phyloP scores from a whole-genome alignment of 2,797 vertebrate species.

The Lepus oiostolus region DNA sequence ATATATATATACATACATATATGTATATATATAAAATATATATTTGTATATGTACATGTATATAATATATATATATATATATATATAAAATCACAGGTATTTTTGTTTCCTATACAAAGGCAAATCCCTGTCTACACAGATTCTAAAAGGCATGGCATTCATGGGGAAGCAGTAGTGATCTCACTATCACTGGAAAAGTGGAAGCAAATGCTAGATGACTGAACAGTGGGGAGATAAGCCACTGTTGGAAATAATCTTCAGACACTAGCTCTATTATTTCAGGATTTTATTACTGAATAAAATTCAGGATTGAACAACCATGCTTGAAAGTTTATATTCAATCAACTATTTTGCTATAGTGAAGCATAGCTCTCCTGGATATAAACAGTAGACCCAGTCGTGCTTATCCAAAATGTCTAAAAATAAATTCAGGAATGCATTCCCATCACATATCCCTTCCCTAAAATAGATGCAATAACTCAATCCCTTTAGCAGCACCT shows the following conservation, averaged over 20 bases:
- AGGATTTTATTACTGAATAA: not conserved
- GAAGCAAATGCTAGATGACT: not conserved
- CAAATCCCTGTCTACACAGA: not conserved
- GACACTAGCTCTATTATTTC: not conserved
- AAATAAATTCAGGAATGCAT: not conserved
- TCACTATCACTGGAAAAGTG: not conserved
- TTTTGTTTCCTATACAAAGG: not conserved
- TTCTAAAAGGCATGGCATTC: not conserved
- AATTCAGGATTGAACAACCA: not conserved
- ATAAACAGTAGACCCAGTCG: not conserved
- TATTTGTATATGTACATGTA: no score
- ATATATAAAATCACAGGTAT: not conserved
- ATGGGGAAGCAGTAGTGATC: not conserved
- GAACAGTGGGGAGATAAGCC: not conserved
- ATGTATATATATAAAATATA: no score
- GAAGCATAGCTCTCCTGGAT: not conserved
- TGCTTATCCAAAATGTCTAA: not conserved
- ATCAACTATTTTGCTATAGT: not conserved
- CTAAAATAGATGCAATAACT: conserved; percentile 31
- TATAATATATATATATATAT: no score
- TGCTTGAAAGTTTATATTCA: conserved; percentile 4
- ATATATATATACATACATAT: no score
- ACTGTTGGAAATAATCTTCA: not conserved
- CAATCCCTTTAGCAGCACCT: not conserved
- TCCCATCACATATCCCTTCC: not conserved